Conservation (phyloP, 2,797 vertebrate genomes). For the Vultur gryphus region DNA sequence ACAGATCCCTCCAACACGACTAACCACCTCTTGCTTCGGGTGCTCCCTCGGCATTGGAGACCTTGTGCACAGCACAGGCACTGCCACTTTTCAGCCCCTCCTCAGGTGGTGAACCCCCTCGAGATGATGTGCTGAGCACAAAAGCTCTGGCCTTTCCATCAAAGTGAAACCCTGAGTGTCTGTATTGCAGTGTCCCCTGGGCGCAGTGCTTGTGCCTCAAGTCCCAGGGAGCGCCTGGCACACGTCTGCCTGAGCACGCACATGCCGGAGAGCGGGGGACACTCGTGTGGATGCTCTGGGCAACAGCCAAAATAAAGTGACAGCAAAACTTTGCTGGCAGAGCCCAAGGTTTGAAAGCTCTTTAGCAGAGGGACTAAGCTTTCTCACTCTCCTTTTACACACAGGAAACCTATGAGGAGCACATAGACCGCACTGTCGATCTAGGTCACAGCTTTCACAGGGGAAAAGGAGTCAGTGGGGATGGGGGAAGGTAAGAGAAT, state of each 20-base stretch:
- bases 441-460: not conserved
- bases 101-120: not conserved
- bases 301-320: not conserved
- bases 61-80: not conserved
- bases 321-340: not conserved
- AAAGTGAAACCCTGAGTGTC: not conserved
- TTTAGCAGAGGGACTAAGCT: not conserved
- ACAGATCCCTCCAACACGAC: not conserved
- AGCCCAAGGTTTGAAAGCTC: not conserved
- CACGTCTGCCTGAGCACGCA: accelerated
- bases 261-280: not conserved
- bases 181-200: not conserved
- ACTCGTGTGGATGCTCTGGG: accelerated
- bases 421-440: not conserved
- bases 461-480: not conserved
- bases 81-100: not conserved
- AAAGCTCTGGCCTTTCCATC: not conserved
- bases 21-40: not conserved
- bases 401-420: not conserved
- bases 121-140: not conserved
- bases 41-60: not conserved
- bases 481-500: not conserved
- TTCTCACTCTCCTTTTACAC: not conserved
- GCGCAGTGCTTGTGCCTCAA: not conserved
- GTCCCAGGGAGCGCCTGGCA: not conserved